Evolutionary conservation across 2,113 vertebrate genomes (phyloP), one percentile per base, ranked within the genome.

Genomic region (Gopherus evgoodei): DNA sequence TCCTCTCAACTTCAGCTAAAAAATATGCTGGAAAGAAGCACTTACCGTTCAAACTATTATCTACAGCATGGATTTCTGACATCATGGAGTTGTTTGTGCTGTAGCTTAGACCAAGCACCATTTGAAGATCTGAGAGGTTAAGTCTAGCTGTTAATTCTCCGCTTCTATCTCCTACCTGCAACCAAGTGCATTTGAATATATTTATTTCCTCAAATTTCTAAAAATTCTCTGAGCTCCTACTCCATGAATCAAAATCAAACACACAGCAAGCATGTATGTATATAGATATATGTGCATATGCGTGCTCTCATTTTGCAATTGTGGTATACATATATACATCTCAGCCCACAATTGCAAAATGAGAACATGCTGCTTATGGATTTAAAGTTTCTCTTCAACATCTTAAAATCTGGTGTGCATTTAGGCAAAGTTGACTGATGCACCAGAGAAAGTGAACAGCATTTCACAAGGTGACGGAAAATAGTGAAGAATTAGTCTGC

Each of bases 141-240:
- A 99, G 98, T 62, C 99, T 98, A 25, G 99, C 99, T 5, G 99
- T 99, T 83, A 99, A 98, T 94, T 99, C 99, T n/a, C 99, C 99
- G 52, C 98, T 99, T 87, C 98, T 98, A 86, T 99, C 99, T 93
- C 99, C 99, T 52, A 98, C 97, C 98, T 99, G 93, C 88, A 97
- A 96, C 11, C 96, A 98, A 84, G 94, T 81, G 53, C 6, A 81
- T 84, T 88, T 54, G 8, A 42, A 88, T 65, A 87, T 72, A 17
- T n/a, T n/a, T 69, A 81, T 62, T 88, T 72, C n/a, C 52, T 52
- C 16, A n/a, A 4, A 69, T 69, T 31, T 8, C 35, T 29, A 54
- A 3, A 31, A 42, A 76, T 42, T 6, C 24, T 76, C 29, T 76
- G 50, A 75, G 19, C 29, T 44, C 16, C n/a, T 69, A 38, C 10